A percentile compares a stretch with the other conserved stretches of the same genome.
Evolutionary conservation across 2,797 vertebrate genomes (phyloP).

Genomic region (Leuciscus waleckii): DNA sequence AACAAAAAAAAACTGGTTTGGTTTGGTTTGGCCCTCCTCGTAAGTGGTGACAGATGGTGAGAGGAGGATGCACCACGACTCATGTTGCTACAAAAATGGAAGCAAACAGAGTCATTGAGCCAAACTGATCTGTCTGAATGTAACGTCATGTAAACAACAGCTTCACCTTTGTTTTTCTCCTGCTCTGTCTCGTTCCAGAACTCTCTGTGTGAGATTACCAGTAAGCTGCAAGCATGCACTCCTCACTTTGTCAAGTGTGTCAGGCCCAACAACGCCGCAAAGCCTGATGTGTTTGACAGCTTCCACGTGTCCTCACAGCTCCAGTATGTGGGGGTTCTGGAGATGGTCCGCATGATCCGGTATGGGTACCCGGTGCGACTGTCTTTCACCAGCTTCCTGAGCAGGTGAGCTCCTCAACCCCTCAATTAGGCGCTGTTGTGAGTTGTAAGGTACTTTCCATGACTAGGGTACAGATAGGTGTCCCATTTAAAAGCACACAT

Average conservation of each 20-base stretch:
- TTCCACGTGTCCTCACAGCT: constrained; percentile 92
- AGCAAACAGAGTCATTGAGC: constrained; percentile 40
- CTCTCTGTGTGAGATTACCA: constrained; percentile 86
- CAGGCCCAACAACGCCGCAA: constrained; percentile 84
- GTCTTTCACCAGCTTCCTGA: constrained; percentile 87
- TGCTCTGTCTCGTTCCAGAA: constrained; percentile 75
- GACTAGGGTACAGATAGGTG: not conserved
- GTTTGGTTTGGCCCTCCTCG: not conserved
- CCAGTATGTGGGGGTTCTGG: constrained; percentile 90
- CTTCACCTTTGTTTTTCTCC: constrained; percentile 4
- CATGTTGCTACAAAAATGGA: constrained; percentile 32
- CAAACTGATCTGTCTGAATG: constrained; percentile 9
- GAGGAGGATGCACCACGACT: constrained; percentile 45
- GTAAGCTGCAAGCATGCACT: constrained; percentile 85
- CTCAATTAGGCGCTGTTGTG: not conserved
- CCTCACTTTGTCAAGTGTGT: constrained; percentile 91
- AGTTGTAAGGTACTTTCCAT: not conserved
- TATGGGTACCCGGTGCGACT: constrained; percentile 91
- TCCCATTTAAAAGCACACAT: not conserved
- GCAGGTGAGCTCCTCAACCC: constrained; percentile 79
- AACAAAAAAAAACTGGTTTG: no score
- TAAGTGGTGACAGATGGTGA: constrained; percentile 18
- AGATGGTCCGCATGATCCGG: constrained; percentile 92
- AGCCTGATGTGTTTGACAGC: constrained; percentile 87
- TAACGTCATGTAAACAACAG: constrained; percentile 21